Base-by-base conservation (phyloP, 1,140 invertebrate genomes). In the Pseudoatta argentina region DNA sequence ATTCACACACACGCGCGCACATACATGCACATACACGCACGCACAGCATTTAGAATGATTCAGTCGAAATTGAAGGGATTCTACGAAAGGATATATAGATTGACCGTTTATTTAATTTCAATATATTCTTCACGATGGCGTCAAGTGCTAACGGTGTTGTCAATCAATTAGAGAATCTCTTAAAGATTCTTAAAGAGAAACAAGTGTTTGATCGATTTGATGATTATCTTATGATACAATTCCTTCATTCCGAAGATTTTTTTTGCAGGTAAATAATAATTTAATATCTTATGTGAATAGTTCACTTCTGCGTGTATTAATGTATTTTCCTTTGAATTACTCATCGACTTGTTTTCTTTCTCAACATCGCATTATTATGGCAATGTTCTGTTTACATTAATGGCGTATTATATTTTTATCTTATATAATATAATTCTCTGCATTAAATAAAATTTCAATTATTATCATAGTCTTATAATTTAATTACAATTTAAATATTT, bases 121-220 rank as follows among this genome's bases (percentile, higher is more conserved):
- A 72, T 87, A 21, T 0, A 21, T 3, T 10, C 5, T 14, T 14
- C 59, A 12, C 34, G 7, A 73, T 88, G 77, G 61, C 30, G 16
- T 12, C 59, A 34, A 53, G 34, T 1, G 3, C 2, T 1, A 21
- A 87, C 0, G n/a, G 16, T 6, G 53, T 18, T 24, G 2, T 59
- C 27, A 21, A 57, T 8, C 81, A 93, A 86, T 85, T 94, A 3
- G 81, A 91, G 5, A 87, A 91, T 51, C 64, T 95, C 39, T n/a
- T 95, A 89, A 90, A 21, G 92, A 95, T 67, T 95, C 39, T n/a
- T 95, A 89, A 90, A 21, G 92, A 95, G 18, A 92, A 93, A 79
- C 83, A 92, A 0, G 92, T 88, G 55, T 93, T 95, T 77, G 92
- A 94, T 64, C 55, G 85, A 0, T 64, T 91, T 34, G 34, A 34